phyloP scores from a whole-genome alignment of 1,140 invertebrate species.

The Leucophenga varia region DNA sequence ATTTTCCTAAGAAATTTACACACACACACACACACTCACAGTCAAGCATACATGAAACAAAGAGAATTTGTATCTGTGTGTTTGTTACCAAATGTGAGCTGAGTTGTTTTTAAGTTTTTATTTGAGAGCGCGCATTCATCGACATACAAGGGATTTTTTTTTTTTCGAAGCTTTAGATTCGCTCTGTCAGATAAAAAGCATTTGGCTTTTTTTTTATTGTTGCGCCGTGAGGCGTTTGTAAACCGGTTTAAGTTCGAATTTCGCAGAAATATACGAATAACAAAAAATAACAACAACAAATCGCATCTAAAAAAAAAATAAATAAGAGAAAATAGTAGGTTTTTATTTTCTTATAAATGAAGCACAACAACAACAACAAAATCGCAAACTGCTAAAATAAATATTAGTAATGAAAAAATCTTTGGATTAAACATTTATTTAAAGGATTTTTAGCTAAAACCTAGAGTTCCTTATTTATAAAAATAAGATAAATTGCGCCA shows the following conservation, averaged over 20 bases:
- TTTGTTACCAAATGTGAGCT: too few relatives aligned
- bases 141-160: too few relatives aligned
- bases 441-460: too few relatives aligned
- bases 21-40: slow-evolving; percentile 9
- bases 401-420: too few relatives aligned
- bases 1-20: slow-evolving; percentile 36
- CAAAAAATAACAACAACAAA: slow-evolving; percentile 11
- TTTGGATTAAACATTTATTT: too few relatives aligned
- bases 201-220: slow-evolving; percentile 18
- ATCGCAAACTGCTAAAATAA: slow-evolving; percentile 20
- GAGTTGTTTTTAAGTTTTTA: too few relatives aligned
- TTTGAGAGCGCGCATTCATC: too few relatives aligned
- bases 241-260: slow-evolving; percentile 24
- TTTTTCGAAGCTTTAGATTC: slow-evolving; percentile 24
- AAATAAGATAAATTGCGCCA: too few relatives aligned
- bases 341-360: slow-evolving; percentile 26
- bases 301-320: slow-evolving; percentile 3
- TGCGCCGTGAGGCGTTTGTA: slow-evolving; percentile 1
- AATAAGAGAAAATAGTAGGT: slow-evolving; percentile 20
- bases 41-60: too few relatives aligned
- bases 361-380: slow-evolving; percentile 5
- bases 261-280: slow-evolving; percentile 11
- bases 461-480: too few relatives aligned
- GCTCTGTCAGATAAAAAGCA: slow-evolving; percentile 18
- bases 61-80: slow-evolving; percentile 14